Conservation (phyloP, 2,888 invertebrate species). For the Pecten maximus region DNA sequence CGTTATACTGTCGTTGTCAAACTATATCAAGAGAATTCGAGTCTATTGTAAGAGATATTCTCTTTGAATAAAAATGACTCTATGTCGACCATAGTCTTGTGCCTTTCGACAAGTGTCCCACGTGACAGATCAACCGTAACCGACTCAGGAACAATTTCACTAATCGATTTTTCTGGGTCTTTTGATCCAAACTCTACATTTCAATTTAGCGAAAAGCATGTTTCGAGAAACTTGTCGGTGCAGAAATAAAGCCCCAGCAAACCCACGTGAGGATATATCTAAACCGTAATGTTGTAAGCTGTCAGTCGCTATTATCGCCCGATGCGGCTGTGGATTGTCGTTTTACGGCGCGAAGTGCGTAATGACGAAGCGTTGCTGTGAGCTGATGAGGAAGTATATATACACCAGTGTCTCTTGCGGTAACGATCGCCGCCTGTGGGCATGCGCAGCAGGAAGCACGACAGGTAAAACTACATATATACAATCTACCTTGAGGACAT, state of each 20-base stretch:
- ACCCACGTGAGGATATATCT: neutral
- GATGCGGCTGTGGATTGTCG: neutral
- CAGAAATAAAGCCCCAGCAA: neutral
- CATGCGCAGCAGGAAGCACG: neutral
- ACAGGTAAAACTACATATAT: neutral
- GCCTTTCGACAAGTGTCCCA: neutral
- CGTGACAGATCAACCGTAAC: neutral
- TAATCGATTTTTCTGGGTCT: slow-evolving; percentile 6
- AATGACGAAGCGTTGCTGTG: neutral
- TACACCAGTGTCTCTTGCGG: neutral
- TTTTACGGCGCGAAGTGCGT: neutral
- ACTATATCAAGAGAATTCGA: too few species aligned
- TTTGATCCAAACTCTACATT: neutral
- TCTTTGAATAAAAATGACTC: too few species aligned
- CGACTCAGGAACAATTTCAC: neutral
- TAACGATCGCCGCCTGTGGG: neutral
- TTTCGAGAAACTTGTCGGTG: neutral
- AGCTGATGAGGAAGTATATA: neutral
- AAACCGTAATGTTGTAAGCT: neutral
- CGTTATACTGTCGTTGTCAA: too few species aligned
- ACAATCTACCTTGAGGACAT: neutral
- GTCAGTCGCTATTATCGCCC: slow-evolving; percentile 13
- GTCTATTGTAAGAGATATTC: too few species aligned
- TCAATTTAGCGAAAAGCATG: slow-evolving; percentile 30
- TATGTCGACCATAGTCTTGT: neutral